Conservation (phyloP, 2,888 invertebrate species). For the Hirtodrosophila cameraria region DNA sequence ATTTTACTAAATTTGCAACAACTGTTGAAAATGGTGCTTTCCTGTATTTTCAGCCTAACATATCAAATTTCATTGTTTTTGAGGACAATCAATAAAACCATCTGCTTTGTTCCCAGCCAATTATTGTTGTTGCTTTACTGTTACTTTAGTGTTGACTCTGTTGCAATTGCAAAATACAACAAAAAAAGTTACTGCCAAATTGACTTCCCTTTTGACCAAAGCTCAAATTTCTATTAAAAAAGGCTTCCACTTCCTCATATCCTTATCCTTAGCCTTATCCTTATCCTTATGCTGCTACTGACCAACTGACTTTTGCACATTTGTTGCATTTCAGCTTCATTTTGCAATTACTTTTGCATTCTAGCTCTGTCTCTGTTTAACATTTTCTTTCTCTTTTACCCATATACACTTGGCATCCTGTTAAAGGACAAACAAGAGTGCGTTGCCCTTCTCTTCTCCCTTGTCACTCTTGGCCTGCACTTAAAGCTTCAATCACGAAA, state of each 20-base stretch:
- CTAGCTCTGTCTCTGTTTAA: neutral
- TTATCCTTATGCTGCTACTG: too few species aligned
- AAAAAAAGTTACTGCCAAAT: constrained; percentile 40
- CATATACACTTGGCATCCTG: constrained; percentile 52
- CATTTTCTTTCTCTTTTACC: neutral
- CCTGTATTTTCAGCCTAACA: neutral
- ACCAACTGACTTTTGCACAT: constrained; percentile 30
- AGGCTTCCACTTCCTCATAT: constrained; percentile 24
- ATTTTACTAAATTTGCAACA: too few species aligned
- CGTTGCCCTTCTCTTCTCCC: constrained; percentile 30
- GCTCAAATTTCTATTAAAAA: constrained; percentile 53
- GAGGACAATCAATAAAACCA: constrained; percentile 4
- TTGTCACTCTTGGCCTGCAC: constrained; percentile 45
- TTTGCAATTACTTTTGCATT: constrained; percentile 55
- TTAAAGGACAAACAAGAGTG: constrained; percentile 54
- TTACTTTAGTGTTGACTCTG: neutral
- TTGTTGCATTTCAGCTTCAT: constrained; percentile 63
- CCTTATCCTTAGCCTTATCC: constrained; percentile 11
- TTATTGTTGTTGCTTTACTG: constrained; percentile 2
- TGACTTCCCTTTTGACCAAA: constrained; percentile 34
- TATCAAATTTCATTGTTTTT: constrained; percentile 1
- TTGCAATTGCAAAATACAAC: constrained; percentile 1
- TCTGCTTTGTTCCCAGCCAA: constrained; percentile 8
- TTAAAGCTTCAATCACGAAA: constrained; percentile 72
- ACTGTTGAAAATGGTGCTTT: too few species aligned